Conservation (phyloP, 2,888 invertebrate genomes). For the Chalcis sispes region DNA sequence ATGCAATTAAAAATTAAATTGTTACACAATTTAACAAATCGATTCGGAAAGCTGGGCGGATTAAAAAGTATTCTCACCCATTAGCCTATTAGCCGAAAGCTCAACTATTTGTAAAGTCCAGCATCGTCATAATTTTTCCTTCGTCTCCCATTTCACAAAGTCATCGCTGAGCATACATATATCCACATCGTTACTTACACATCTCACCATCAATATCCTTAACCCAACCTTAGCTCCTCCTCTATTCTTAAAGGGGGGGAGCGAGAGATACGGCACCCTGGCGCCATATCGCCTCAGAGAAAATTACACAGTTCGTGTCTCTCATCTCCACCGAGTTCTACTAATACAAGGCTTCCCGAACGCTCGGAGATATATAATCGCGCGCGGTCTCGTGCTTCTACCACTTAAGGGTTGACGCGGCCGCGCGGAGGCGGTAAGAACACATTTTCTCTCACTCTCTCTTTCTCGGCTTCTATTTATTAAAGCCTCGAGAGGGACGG, state of each 20-base stretch:
- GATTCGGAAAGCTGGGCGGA: no score
- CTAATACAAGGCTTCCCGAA: conserved; percentile 15
- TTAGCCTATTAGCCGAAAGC: conserved; percentile 3
- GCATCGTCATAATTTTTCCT: no score
- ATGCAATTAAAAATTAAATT: no score
- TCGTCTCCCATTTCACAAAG: conserved; percentile 26
- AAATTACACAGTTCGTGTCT: conserved; percentile 59
- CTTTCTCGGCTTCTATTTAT: conserved; percentile 62
- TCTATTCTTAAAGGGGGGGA: conserved; percentile 1
- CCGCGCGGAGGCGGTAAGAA: no score
- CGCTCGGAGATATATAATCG: conserved; percentile 28
- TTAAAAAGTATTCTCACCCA: no score
- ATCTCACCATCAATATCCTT: not conserved
- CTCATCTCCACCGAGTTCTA: not conserved
- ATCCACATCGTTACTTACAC: not conserved
- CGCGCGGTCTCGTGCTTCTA: conserved; percentile 28
- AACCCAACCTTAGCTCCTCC: not conserved
- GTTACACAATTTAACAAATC: no score
- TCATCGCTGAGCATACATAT: conserved; percentile 27
- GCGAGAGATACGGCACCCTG: conserved; percentile 54
- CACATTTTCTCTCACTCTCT: not conserved
- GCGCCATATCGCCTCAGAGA: conserved; percentile 53
- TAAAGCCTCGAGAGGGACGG: conserved; percentile 52
- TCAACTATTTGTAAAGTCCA: conserved; percentile 27
- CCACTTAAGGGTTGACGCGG: conserved; percentile 29